Percentiles rank a stretch among this genome's conserved stretches.
phyloP scores from a whole-genome alignment of 2,888 invertebrate species.

The Drosophila atroscutellata region DNA sequence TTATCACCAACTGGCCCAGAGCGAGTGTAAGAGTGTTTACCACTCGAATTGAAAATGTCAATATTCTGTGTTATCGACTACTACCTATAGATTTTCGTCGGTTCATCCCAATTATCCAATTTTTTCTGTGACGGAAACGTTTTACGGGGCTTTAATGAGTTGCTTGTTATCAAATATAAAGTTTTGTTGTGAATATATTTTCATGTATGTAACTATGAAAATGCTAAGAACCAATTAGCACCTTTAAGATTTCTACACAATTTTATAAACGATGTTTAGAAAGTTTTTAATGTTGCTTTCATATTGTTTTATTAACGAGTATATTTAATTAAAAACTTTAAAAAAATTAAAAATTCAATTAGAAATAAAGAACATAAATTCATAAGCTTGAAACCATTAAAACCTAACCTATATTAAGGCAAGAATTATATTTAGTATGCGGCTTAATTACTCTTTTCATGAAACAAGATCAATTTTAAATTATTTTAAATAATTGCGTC shows the following conservation, averaged over 20 bases:
- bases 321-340: too few species aligned
- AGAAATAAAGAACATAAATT: neutral
- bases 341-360: neutral
- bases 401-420: neutral
- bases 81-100: slow-evolving; percentile 8
- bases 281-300: neutral
- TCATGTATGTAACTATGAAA: neutral
- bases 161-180: slow-evolving; percentile 16
- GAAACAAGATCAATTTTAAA: neutral
- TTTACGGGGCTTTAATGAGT: slow-evolving; percentile 50
- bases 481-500: neutral
- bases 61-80: slow-evolving; percentile 44
- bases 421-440: neutral
- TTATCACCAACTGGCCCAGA: slow-evolving; percentile 46
- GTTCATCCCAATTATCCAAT: slow-evolving; percentile 14
- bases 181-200: slow-evolving; percentile 6
- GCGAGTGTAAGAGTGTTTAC: slow-evolving; percentile 52
- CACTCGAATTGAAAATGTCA: slow-evolving; percentile 68
- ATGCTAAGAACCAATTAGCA: slow-evolving; percentile 5
- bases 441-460: neutral
- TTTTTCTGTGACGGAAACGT: slow-evolving; percentile 24
- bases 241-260: neutral
- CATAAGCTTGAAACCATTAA: neutral
- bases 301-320: neutral
- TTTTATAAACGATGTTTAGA: neutral